A percentile compares a stretch with the other conserved stretches of the same genome.
Conservation (phyloP, 2,113 vertebrate species). For the Menura novaehollandiae region DNA sequence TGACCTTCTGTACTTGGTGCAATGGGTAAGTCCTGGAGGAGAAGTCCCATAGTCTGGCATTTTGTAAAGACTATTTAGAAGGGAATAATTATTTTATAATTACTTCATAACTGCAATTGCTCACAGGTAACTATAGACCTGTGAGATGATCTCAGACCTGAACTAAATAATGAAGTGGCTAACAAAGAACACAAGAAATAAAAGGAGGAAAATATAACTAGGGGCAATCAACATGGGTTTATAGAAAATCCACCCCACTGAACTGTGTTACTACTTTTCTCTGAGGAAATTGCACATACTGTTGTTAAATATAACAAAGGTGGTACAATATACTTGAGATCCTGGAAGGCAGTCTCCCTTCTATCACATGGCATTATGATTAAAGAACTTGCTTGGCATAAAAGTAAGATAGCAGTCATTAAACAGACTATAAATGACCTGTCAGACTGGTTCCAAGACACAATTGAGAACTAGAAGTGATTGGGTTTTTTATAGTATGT, state of each 20-base stretch:
- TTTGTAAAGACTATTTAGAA: neutral
- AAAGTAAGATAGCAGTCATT: conserved; percentile 9
- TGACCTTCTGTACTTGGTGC: neutral
- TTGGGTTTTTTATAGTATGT: neutral
- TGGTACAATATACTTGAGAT: neutral
- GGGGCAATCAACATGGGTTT: neutral
- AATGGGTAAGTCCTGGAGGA: neutral
- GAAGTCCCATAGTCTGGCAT: neutral
- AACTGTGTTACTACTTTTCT: neutral
- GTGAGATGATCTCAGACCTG: neutral
- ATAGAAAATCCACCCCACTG: neutral
- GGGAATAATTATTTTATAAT: neutral
- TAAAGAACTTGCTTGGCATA: neutral
- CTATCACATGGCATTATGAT: neutral
- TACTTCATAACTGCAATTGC: neutral
- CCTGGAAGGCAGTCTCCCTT: neutral
- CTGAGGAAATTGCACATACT: neutral
- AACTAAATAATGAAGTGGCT: neutral
- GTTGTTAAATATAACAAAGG: neutral
- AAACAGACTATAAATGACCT: neutral
- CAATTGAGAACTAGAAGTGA: neutral
- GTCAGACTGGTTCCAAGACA: neutral
- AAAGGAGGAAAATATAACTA: neutral
- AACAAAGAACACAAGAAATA: neutral
- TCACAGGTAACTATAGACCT: neutral